These are phyloP conservation scores for Propithecus coquereli DNA, from an alignment of 2,113 vertebrate genomes.

Conservation along the genomic window DNA sequence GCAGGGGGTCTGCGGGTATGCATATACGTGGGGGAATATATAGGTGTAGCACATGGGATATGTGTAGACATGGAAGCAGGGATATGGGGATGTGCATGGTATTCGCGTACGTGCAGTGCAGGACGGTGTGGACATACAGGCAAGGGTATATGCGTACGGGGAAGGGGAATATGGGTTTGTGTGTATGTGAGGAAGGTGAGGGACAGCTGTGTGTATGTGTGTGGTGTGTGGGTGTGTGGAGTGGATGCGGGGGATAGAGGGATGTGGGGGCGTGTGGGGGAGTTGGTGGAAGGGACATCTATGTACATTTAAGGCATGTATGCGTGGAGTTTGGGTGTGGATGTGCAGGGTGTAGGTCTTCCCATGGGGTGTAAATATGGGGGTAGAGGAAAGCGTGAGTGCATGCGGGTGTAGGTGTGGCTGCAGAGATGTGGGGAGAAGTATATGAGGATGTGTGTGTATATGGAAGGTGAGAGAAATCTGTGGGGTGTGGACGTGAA, in stretches of 20 bases:
- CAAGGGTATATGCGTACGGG: not conserved
- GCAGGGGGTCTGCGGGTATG: not conserved
- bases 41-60: not conserved
- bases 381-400: not conserved
- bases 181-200: not conserved
- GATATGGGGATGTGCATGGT: not conserved
- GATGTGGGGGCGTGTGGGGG: not conserved
- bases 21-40: not conserved
- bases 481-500: not conserved
- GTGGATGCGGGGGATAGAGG: not conserved
- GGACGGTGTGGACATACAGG: not conserved
- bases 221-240: not conserved
- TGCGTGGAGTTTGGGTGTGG: not conserved
- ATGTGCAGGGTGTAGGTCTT: conserved; percentile 11
- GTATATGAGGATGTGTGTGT: not conserved
- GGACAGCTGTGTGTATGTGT: not conserved
- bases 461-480: not conserved
- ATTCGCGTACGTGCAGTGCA: not conserved
- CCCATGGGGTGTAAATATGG: not conserved
- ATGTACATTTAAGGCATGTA: not conserved
- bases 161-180: not conserved
- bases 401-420: not conserved
- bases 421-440: not conserved
- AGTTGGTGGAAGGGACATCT: not conserved
- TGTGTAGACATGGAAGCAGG: not conserved